These are phyloP conservation scores for Todiramphus chloris DNA, from an alignment of 2,113 vertebrate species.

Conservation along the genomic window DNA sequence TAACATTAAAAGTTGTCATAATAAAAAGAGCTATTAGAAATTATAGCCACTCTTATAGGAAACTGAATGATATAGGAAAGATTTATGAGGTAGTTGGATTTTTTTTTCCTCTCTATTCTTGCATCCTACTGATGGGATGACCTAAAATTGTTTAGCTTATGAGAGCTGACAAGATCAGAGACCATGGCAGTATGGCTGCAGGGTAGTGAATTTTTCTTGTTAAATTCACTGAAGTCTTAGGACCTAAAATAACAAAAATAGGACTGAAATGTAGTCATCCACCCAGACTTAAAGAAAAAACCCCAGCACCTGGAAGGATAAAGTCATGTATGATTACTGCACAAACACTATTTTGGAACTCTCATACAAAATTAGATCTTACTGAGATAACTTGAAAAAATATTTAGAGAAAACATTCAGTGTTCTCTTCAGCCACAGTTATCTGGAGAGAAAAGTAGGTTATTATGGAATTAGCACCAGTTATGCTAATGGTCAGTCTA, in stretches of 20 bases:
- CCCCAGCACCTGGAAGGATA: not conserved
- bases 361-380: not conserved
- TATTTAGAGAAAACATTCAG: not conserved
- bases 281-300: not conserved
- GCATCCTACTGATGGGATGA: not conserved
- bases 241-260: slow-evolving; percentile 31
- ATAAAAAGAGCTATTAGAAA: not conserved
- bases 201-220: slow-evolving; percentile 33
- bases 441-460: not conserved
- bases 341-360: not conserved
- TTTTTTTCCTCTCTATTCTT: not conserved
- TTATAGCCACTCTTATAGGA: not conserved
- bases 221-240: slow-evolving; percentile 41
- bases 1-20: not conserved
- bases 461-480: not conserved
- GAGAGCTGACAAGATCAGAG: slow-evolving; percentile 63
- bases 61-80: not conserved
- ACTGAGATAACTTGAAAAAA: not conserved
- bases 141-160: slow-evolving; percentile 39
- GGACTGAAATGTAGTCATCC: not conserved
- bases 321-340: not conserved
- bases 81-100: not conserved
- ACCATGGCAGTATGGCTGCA: slow-evolving; percentile 15
- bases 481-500: not conserved
- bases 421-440: not conserved